Percentiles rank a stretch among this genome's conserved stretches.
phyloP scores from a whole-genome alignment of 2,888 invertebrate genomes.

The Thymelicus lineola region DNA sequence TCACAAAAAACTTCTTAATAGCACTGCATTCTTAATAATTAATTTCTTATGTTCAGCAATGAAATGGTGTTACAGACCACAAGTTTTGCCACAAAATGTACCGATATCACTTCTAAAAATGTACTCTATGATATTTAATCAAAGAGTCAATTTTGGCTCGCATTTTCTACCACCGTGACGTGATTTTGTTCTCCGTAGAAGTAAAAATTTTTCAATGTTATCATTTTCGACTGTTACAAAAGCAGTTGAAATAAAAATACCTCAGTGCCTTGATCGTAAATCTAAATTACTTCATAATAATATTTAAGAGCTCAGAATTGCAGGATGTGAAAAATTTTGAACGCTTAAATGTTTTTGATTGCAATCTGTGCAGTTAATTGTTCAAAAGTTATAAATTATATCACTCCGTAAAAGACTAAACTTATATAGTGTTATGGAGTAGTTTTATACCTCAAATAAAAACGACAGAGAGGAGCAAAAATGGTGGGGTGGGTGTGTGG shows the following conservation, averaged over 20 bases:
- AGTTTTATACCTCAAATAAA: no score
- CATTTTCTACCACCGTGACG: neutral
- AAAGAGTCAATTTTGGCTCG: conserved; percentile 4
- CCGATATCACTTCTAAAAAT: neutral
- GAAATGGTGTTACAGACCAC: conserved; percentile 31
- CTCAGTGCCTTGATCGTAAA: conserved; percentile 24
- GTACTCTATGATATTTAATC: no score
- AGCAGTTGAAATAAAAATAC: conserved; percentile 29
- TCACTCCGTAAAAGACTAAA: no score
- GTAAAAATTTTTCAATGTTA: conserved; percentile 40
- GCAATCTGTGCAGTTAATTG: no score
- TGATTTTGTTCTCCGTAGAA: conserved; percentile 16
- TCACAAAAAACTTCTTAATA: conserved; percentile 55
- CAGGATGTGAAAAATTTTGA: neutral
- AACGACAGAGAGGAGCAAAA: no score
- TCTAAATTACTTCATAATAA: conserved; percentile 15
- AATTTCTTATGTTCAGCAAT: conserved; percentile 52
- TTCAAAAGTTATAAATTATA: no score
- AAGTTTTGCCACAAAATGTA: neutral
- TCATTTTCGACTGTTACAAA: conserved; percentile 50
- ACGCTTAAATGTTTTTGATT: no score
- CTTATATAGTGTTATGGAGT: no score
- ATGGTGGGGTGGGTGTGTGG: no score
- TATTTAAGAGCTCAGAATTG: conserved; percentile 26
- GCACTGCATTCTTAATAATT: conserved; percentile 58